These are phyloP conservation scores for Drosophila algonquin DNA, from an alignment of 2,888 invertebrate species.

Conservation along the genomic window DNA sequence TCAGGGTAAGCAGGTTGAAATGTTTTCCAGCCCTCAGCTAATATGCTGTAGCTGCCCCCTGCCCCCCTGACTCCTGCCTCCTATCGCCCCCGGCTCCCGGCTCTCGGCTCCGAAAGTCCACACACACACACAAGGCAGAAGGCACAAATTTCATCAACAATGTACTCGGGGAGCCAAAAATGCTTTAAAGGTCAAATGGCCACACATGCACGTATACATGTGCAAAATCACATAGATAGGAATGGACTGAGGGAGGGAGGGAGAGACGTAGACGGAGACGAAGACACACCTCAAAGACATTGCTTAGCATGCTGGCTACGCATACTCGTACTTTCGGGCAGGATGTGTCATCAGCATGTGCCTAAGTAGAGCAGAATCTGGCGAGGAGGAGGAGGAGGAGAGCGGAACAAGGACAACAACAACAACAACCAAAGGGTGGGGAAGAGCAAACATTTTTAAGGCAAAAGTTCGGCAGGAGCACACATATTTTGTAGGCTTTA, in stretches of 20 bases:
- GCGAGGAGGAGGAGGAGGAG: background rate
- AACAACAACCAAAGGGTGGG: background rate
- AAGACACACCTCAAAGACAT: slow-evolving; percentile 52
- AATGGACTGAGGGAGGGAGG: background rate
- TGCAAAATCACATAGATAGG: background rate
- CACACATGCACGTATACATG: slow-evolving; percentile 1
- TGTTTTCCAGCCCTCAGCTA: background rate
- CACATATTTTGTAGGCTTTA: background rate
- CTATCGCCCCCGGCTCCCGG: background rate
- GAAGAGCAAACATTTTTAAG: background rate
- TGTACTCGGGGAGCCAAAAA: slow-evolving; percentile 44
- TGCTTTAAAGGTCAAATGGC: slow-evolving; percentile 26
- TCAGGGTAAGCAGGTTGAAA: background rate
- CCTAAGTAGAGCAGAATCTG: slow-evolving; percentile 25
- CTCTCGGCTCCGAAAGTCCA: background rate
- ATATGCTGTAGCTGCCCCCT: slow-evolving; percentile 10
- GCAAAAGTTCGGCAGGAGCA: background rate
- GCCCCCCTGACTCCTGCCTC: background rate
- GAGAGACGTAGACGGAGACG: background rate
- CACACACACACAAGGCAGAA: slow-evolving; percentile 11
- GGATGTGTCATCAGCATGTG: slow-evolving; percentile 13
- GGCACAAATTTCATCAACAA: slow-evolving; percentile 54
- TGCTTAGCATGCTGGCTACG: slow-evolving; percentile 52
- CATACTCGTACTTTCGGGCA: slow-evolving; percentile 40
- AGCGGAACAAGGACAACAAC: background rate